Evolutionary conservation across 2,113 vertebrate genomes (phyloP).

Genomic region (Excalfactoria chinensis): DNA sequence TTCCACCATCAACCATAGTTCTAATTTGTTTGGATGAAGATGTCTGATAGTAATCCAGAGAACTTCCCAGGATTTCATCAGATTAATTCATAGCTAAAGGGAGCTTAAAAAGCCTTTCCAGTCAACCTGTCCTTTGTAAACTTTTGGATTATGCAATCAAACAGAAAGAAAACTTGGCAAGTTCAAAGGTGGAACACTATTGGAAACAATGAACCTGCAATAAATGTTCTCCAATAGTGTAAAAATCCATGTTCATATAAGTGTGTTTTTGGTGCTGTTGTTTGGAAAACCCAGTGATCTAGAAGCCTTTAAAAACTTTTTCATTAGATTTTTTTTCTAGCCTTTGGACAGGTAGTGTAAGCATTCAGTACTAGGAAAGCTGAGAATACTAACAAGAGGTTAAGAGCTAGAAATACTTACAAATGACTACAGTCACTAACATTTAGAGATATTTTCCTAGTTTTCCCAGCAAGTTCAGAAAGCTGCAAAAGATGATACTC

Average conservation of each 20-base stretch:
- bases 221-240: not conserved
- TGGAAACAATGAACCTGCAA: not conserved
- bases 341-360: rapidly evolving
- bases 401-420: not conserved
- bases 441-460: not conserved
- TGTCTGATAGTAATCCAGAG: not conserved
- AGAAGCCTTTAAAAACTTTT: not conserved
- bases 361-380: not conserved
- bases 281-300: not conserved
- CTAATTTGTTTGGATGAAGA: not conserved
- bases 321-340: not conserved
- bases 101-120: not conserved
- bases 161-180: not conserved
- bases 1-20: rapidly evolving
- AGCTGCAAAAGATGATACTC: not conserved
- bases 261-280: not conserved
- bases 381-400: not conserved
- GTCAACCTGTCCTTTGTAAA: not conserved
- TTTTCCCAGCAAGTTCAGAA: not conserved
- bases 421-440: not conserved
- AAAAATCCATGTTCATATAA: not conserved
- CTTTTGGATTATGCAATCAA: rapidly evolving
- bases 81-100: not conserved
- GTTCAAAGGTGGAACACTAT: not conserved
- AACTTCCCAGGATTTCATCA: not conserved